Evolutionary conservation across 2,888 invertebrate species (phyloP).

Genomic region (Andrena haemorrhoa): DNA sequence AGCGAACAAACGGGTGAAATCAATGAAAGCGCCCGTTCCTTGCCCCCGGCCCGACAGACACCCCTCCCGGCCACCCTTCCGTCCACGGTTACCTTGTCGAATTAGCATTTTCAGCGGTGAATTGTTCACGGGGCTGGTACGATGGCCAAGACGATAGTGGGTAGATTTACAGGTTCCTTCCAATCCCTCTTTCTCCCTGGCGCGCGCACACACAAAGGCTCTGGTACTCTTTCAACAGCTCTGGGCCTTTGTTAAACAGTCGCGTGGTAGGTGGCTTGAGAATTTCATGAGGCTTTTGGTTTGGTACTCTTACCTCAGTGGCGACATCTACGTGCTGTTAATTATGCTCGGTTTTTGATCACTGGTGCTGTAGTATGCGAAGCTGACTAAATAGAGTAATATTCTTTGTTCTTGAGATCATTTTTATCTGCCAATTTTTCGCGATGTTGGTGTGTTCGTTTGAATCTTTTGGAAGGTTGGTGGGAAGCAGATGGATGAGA

Average conservation of each 20-base stretch:
- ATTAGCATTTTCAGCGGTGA: constrained; percentile 64
- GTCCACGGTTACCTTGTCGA: constrained; percentile 51
- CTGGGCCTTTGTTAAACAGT: neutral
- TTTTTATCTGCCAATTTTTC: no score
- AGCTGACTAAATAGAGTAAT: no score
- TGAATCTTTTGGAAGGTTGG: no score
- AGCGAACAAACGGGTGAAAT: constrained; percentile 60
- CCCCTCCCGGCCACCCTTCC: constrained; percentile 23
- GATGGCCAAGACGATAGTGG: constrained; percentile 35
- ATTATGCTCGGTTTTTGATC: no score
- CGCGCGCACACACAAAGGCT: neutral
- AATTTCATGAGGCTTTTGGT: no score
- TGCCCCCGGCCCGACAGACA: constrained; percentile 30
- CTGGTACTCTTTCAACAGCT: constrained; percentile 26
- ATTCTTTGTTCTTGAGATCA: no score
- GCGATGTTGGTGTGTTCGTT: no score
- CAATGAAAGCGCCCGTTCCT: constrained; percentile 60
- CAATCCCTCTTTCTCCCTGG: constrained; percentile 4
- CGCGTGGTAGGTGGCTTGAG: no score
- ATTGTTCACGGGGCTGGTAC: constrained; percentile 26
- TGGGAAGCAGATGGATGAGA: no score
- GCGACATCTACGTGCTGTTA: no score
- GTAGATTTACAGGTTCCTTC: constrained; percentile 45
- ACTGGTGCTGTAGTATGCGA: no score
- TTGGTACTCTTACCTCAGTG: no score